Evolutionary conservation across 2,113 vertebrate genomes (phyloP).

Genomic region (Heterochromis multidens): DNA sequence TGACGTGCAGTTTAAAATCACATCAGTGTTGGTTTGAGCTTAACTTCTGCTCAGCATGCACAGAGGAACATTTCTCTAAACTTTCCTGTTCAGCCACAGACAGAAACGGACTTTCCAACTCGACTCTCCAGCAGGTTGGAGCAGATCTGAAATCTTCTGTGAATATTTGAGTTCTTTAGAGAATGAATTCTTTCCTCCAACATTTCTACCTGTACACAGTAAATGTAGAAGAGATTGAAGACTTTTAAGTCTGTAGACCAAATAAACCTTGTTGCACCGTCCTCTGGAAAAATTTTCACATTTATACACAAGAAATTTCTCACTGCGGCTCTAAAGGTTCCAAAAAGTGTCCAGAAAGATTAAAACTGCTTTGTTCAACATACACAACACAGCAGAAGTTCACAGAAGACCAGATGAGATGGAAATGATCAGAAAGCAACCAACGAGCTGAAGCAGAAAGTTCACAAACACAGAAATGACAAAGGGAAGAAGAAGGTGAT

Average conservation of each 20-base stretch:
- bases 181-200: background rate
- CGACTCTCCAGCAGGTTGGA: too few species aligned
- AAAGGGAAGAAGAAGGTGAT: background rate
- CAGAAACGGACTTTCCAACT: background rate
- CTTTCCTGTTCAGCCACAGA: background rate
- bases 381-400: accelerated
- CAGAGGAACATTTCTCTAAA: background rate
- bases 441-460: background rate
- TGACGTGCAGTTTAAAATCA: background rate
- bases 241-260: background rate
- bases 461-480: background rate
- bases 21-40: background rate
- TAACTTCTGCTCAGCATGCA: background rate
- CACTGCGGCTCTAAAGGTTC: background rate
- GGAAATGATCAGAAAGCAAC: too few species aligned
- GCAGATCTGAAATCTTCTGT: background rate
- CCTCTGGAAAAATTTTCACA: too few species aligned
- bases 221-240: background rate
- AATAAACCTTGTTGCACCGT: too few species aligned
- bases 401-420: background rate
- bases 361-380: background rate
- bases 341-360: background rate
- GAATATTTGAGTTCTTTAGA: background rate
- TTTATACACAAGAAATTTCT: too few species aligned
- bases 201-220: background rate